Conservation (phyloP, 2,888 invertebrate genomes). For the Caenorhabditis virilis region DNA sequence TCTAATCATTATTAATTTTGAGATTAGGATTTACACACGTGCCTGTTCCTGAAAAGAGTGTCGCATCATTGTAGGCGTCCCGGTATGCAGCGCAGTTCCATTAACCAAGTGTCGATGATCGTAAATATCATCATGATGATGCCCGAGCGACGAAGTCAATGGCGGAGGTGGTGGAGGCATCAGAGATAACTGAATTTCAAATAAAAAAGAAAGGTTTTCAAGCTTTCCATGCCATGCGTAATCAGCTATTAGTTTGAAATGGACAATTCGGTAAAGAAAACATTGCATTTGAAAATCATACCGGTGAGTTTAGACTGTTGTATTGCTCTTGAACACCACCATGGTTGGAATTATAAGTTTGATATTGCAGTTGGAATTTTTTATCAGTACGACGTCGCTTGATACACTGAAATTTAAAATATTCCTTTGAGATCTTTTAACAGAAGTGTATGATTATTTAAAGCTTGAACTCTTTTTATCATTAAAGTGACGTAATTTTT, state of each 20-base stretch:
- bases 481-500: not conserved
- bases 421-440: too few relatives aligned
- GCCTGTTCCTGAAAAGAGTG: conserved; percentile 54
- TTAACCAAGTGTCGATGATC: conserved; percentile 32
- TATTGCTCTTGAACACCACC: conserved; percentile 51
- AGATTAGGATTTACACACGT: conserved; percentile 44
- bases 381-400: conserved; percentile 56
- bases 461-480: not conserved
- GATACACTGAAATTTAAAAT: conserved; percentile 59
- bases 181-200: conserved; percentile 50
- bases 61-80: conserved; percentile 29
- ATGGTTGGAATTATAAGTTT: conserved; percentile 59
- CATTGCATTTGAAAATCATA: conserved; percentile 27
- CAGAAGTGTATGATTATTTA: not conserved
- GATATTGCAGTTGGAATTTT: conserved; percentile 62
- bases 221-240: conserved; percentile 21
- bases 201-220: too few relatives aligned
- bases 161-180: conserved; percentile 58
- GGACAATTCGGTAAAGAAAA: not conserved
- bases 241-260: not conserved
- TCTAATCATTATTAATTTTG: not conserved
- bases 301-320: conserved; percentile 61
- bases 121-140: conserved; percentile 41
- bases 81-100: conserved; percentile 20
- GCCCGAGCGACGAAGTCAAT: conserved; percentile 21